phyloP scores from a whole-genome alignment of 2,113 vertebrate genomes.

The Ammospiza nelsoni region DNA sequence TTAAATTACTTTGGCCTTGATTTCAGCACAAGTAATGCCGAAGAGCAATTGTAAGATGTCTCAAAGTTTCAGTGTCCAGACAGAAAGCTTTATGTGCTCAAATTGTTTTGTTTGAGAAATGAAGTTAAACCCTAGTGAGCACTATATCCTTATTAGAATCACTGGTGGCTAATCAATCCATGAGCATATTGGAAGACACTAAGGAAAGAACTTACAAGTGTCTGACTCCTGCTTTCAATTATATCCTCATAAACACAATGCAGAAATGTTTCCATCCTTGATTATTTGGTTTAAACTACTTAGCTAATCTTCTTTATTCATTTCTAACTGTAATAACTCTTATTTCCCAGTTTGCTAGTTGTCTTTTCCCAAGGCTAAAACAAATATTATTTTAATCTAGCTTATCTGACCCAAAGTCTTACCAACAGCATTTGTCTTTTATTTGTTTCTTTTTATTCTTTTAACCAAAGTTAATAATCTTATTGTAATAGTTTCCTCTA shows the following conservation, averaged over 20 bases:
- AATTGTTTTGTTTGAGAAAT: background rate
- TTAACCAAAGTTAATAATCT: background rate
- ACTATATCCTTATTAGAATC: background rate
- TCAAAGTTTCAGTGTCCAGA: background rate
- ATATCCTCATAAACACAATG: background rate
- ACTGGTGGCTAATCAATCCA: background rate
- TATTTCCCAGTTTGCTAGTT: constrained; percentile 16
- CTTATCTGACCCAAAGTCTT: background rate
- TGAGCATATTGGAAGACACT: background rate
- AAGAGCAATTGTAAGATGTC: background rate
- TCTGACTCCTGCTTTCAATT: background rate
- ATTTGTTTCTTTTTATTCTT: background rate
- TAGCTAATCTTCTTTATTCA: background rate
- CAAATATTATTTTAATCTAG: background rate
- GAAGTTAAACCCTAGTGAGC: background rate
- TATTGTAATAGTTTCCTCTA: background rate
- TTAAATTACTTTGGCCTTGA: background rate
- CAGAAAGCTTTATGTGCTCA: background rate
- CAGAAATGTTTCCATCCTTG: background rate
- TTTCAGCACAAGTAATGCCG: background rate
- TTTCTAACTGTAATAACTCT: constrained; percentile 1
- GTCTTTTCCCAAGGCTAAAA: background rate
- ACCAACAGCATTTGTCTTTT: background rate
- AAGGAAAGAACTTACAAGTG: background rate
- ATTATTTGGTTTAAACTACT: background rate